phyloP scores from a whole-genome alignment of 2,797 vertebrate species.

The Antennarius maculatus region DNA sequence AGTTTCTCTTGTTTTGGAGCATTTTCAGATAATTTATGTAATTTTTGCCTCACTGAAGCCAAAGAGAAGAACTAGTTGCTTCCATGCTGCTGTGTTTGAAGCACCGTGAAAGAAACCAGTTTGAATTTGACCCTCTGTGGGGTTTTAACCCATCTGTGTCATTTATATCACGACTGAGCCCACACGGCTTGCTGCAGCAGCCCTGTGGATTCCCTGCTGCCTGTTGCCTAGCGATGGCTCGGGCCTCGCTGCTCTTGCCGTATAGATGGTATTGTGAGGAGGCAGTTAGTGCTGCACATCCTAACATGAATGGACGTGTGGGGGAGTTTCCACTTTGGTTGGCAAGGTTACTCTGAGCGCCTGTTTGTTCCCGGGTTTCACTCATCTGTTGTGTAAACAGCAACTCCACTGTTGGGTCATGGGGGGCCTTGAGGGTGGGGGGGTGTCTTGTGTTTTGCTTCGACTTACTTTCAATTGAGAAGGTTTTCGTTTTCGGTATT shows the following conservation, averaged over 20 bases:
- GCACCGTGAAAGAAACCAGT: not conserved
- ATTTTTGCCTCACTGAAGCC: conserved; percentile 17
- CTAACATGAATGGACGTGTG: conserved; percentile 66
- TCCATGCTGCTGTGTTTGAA: conserved; percentile 25
- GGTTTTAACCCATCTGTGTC: conserved; percentile 19
- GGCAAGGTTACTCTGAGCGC: conserved; percentile 50
- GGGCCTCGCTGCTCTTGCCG: conserved; percentile 42
- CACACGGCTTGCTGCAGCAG: conserved; percentile 36
- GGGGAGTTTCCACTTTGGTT: conserved; percentile 63
- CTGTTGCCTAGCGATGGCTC: conserved; percentile 79
- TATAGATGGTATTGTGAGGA: conserved; percentile 57
- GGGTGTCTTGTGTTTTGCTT: not conserved
- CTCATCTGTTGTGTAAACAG: conserved; percentile 45
- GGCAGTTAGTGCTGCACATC: conserved; percentile 49
- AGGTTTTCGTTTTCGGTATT: not conserved
- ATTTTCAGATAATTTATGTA: conserved; percentile 17
- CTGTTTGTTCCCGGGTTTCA: conserved; percentile 58
- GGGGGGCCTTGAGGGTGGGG: not conserved
- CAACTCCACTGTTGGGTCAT: conserved; percentile 34
- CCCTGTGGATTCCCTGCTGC: conserved; percentile 57
- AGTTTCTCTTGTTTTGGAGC: conserved; percentile 28
- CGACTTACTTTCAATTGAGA: not conserved
- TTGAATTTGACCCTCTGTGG: conserved; percentile 35
- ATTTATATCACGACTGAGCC: conserved; percentile 32
- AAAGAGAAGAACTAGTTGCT: conserved; percentile 10